These are phyloP conservation scores for Achroia grisella DNA, from an alignment of 1,140 invertebrate species.

Conservation along the genomic window DNA sequence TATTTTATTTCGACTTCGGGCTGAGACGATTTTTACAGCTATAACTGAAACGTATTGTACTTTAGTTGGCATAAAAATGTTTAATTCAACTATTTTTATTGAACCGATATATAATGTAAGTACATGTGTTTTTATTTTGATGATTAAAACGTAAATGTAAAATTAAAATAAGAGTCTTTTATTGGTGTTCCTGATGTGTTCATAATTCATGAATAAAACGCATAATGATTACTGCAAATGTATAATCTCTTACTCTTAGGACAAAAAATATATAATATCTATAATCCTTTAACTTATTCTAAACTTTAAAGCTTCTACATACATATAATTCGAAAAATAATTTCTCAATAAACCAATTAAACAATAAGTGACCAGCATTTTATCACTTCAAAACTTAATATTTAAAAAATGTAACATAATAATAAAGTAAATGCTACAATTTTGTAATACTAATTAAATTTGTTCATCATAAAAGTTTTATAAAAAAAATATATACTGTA, in stretches of 20 bases:
- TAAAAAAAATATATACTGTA: not conserved
- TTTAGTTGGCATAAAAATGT: too few species aligned
- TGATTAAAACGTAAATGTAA: conserved; percentile 2
- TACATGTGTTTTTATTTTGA: not conserved
- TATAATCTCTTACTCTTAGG: conserved; percentile 44
- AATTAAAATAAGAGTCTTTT: not conserved
- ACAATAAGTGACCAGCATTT: conserved; percentile 38
- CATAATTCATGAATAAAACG: conserved; percentile 9
- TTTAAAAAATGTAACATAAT: not conserved
- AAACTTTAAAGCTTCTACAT: conserved; percentile 50
- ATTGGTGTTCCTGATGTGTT: not conserved
- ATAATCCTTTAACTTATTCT: conserved; percentile 38
- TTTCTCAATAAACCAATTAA: conserved; percentile 31
- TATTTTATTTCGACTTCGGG: too few species aligned
- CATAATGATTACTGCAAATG: conserved; percentile 14
- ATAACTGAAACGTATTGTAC: too few species aligned
- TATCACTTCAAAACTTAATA: conserved; percentile 45
- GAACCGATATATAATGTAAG: too few species aligned
- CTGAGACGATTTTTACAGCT: too few species aligned
- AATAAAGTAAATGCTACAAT: conserved; percentile 9
- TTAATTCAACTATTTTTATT: too few species aligned
- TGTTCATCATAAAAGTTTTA: not conserved
- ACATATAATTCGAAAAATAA: conserved; percentile 31
- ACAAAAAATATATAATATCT: conserved; percentile 51
- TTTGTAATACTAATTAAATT: too few species aligned